A percentile compares a stretch with the other conserved stretches of the same genome.
Evolutionary conservation across 2,888 invertebrate genomes (phyloP).

Genomic region (Stegana nigrithorax): DNA sequence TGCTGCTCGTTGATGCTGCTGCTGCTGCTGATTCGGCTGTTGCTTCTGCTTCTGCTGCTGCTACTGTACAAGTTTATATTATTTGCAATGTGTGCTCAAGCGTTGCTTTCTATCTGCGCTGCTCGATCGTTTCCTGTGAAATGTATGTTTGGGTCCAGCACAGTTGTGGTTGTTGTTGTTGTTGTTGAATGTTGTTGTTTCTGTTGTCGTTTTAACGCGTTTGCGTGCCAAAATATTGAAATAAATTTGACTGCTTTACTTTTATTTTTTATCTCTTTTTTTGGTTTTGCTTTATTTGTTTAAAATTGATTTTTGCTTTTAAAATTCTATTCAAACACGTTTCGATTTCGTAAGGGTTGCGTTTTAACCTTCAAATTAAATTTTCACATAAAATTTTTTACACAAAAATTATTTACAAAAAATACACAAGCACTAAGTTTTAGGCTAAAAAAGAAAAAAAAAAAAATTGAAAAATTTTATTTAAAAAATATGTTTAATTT

Average conservation of each 20-base stretch:
- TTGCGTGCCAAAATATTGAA: background rate
- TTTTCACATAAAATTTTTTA: conserved; percentile 39
- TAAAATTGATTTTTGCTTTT: conserved; percentile 24
- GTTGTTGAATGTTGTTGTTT: background rate
- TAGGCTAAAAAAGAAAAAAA: conserved; percentile 31
- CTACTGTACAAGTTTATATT: too few relatives aligned
- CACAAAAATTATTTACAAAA: conserved; percentile 26
- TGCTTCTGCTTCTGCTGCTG: background rate
- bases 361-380: conserved; percentile 37
- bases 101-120: too few relatives aligned
- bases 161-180: background rate
- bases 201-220: background rate
- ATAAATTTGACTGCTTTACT: background rate
- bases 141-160: conserved; percentile 18
- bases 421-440: conserved; percentile 38
- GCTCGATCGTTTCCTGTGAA: too few relatives aligned
- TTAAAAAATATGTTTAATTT: background rate
- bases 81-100: too few relatives aligned
- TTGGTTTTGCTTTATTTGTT: conserved; percentile 7
- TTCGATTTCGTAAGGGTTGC: conserved; percentile 43
- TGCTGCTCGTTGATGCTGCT: too few relatives aligned
- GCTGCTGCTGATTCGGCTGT: conserved; percentile 7
- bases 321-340: conserved; percentile 28
- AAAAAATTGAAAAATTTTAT: background rate
- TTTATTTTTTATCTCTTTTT: background rate